Percentiles rank a stretch among this genome's conserved stretches.
Evolutionary conservation across 2,113 vertebrate species (phyloP).

Genomic region (Peromyscus polionotus): DNA sequence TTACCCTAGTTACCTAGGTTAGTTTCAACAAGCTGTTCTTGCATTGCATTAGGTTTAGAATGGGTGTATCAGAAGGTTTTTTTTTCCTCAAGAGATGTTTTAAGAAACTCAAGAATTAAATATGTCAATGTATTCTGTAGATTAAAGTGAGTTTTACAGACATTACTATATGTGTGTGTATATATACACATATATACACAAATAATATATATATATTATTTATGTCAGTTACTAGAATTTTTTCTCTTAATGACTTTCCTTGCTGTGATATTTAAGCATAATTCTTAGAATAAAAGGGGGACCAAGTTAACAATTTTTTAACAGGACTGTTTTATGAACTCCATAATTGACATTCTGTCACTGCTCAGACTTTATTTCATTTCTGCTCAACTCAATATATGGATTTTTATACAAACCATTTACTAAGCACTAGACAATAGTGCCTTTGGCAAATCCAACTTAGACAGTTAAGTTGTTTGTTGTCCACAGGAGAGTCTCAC

Average conservation of each 20-base stretch:
- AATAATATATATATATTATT: neutral
- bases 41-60: neutral
- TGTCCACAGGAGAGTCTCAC: neutral
- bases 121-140: neutral
- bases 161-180: neutral
- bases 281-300: constrained; percentile 60
- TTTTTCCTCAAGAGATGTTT: accelerated
- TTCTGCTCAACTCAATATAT: constrained; percentile 79
- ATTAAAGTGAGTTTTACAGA: neutral
- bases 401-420: constrained; percentile 83
- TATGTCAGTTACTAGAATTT: neutral
- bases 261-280: constrained; percentile 57
- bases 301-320: constrained; percentile 74
- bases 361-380: constrained; percentile 79
- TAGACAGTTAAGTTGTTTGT: neutral
- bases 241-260: neutral
- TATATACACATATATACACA: too few species aligned
- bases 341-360: constrained; percentile 74
- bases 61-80: neutral
- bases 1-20: neutral
- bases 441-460: constrained; percentile 33
- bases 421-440: constrained; percentile 69
- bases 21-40: neutral
- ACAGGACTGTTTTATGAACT: constrained; percentile 72
- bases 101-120: neutral